These are phyloP conservation scores for Florisuga fusca DNA, from an alignment of 2,797 vertebrate genomes.

Conservation along the genomic window DNA sequence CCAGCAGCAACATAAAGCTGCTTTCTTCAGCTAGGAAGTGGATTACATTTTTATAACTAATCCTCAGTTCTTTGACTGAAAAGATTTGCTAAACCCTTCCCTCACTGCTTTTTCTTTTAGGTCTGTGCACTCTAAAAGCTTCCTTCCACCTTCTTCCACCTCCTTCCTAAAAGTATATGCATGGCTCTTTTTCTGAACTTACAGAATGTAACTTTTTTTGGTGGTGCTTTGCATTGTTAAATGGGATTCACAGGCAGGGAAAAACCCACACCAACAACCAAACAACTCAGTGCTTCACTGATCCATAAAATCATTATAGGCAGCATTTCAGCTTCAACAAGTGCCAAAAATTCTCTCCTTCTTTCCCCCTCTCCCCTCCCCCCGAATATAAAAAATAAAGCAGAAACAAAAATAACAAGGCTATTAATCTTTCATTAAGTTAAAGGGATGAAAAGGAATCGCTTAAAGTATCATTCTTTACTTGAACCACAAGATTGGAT, in stretches of 20 bases:
- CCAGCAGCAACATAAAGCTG: slow-evolving; percentile 59
- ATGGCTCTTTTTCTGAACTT: not conserved
- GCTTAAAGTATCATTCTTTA: slow-evolving; percentile 96
- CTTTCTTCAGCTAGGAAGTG: slow-evolving; percentile 59
- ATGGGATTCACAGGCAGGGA: not conserved
- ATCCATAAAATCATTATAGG: slow-evolving; percentile 85
- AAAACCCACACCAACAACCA: not conserved
- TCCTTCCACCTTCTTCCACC: slow-evolving; percentile 4
- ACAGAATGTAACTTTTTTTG: not conserved
- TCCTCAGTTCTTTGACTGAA: slow-evolving; percentile 15
- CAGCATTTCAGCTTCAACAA: slow-evolving; percentile 81
- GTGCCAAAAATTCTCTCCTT: slow-evolving; percentile 77
- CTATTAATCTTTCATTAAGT: slow-evolving; percentile 99
- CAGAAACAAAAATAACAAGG: slow-evolving; percentile 98
- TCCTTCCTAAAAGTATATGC: not conserved
- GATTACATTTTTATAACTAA: slow-evolving; percentile 74
- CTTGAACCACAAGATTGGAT: slow-evolving; percentile 89
- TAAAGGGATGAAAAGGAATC: slow-evolving; percentile 99
- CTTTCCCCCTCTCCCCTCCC: not conserved
- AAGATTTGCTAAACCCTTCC: slow-evolving; percentile 46
- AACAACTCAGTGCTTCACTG: slow-evolving; percentile 70
- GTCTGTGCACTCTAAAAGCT: slow-evolving; percentile 14
- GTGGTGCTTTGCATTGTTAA: slow-evolving; percentile 67
- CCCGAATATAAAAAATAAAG: slow-evolving; percentile 79
- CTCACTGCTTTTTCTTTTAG: not conserved